Evolutionary conservation across 2,113 vertebrate species (phyloP), one percentile per base, ranked within the genome.

Genomic region (Sclerurus mexicanus): DNA sequence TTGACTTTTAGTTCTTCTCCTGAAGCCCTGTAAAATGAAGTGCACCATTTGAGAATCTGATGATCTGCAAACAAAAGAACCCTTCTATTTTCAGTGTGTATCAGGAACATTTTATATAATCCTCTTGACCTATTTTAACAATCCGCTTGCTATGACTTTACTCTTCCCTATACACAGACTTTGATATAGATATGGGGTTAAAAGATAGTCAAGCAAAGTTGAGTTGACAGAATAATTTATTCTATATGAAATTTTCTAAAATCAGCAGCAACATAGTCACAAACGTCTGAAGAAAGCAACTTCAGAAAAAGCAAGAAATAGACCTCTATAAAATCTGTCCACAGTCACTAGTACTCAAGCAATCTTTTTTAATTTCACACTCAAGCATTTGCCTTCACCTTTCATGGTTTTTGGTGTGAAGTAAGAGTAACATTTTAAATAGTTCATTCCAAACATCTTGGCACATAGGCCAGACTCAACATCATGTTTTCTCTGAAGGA

Each of bases 1-100:
- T 99, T 99, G 95, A 99, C 98, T 97, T 99, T 99, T 18, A 97
- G 97, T 94, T 99, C 99, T 97, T 99, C 99, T 80, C 99, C 99
- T 37, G 98, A 93, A 72, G 99, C 98, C 99, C 99, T 99, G 97
- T 46, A 95, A 97, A 97, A 96, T 33, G 78, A 96, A 97, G 40
- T 50, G 94, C 27, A 96, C 37, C 93, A 84, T 94, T 89, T 87
- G 56, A 94, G 64, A 93, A 92, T 84, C 31, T 85, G 50, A 91
- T 78, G 62, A 90, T 85, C 30, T 84, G 85, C 72, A 94, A 76
- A 81, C 73, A 94, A 90, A 86, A 96, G 16, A 85, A 49, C 6
- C 3, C 33, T 71, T 88, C n/a, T 79, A 74, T 68, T 84, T 85
- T 76, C 62, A 89, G 2, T 1, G 8, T 35, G 11, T 37, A 86